Percentiles rank a stretch among this genome's conserved stretches.
Conservation (phyloP, 2,113 vertebrate genomes). For the Ciconia stormi region DNA sequence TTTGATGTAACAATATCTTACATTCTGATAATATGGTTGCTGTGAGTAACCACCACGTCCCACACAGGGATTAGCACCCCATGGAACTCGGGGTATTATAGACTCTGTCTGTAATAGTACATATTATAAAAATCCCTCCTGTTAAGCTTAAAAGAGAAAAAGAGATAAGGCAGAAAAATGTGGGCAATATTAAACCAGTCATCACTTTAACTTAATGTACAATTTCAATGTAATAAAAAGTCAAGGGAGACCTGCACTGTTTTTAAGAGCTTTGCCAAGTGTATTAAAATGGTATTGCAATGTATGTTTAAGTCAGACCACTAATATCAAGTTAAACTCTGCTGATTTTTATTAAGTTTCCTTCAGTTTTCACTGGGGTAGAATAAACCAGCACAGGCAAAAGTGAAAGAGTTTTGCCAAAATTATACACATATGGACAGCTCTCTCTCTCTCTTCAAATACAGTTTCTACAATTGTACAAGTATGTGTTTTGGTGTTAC, state of each 20-base stretch:
- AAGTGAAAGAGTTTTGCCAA: background rate
- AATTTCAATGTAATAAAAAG: background rate
- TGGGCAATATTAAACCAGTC: background rate
- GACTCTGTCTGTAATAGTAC: background rate
- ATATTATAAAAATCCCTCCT: background rate
- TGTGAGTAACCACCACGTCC: background rate
- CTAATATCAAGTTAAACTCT: background rate
- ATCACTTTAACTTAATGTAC: background rate
- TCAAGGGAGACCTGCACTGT: background rate
- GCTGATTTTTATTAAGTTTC: background rate
- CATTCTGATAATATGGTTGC: conserved; percentile 6
- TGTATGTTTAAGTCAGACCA: background rate
- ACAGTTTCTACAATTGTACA: background rate
- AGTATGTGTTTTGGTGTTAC: background rate
- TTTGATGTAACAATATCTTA: background rate
- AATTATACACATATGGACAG: background rate
- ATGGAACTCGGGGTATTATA: background rate
- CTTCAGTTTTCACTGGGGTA: background rate
- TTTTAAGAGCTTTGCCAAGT: background rate
- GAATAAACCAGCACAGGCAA: background rate
- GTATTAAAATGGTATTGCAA: background rate
- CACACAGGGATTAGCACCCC: background rate
- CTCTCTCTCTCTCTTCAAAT: background rate
- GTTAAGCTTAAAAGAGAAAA: background rate
- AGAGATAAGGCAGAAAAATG: background rate